Base-by-base conservation (phyloP, 2,113 vertebrate genomes). In the Perognathus longimembris region DNA sequence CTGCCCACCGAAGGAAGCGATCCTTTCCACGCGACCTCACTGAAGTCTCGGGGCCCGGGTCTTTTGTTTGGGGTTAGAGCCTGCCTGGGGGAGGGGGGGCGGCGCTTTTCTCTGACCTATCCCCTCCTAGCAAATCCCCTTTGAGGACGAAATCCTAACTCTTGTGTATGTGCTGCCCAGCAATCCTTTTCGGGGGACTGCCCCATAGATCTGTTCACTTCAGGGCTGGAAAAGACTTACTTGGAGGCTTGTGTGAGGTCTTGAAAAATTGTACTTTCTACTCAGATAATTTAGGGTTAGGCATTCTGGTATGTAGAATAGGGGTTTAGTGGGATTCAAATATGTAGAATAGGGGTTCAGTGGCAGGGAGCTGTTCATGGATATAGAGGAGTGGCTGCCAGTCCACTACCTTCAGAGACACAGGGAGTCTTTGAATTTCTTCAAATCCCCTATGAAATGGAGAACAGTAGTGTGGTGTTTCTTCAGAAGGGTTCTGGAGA, bases 401-500 rank as follows among this genome's bases (percentile, higher is more conserved):
- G 34, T 54, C 59, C 30, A 79, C 77, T 63, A 57, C 61, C 79
- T 80, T 61, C 86, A 75, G 42, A 85, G 74, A 92, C 95, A 95
- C 82, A 93, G 89, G 70, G 63, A 84, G 84, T 57, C 96, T 95
- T 95, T 97, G 92, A 94, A 36, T 80, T 92, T 93, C 74, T 93
- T 76, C 71, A 92, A 66, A 69, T 94, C 34, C 85, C 88, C 85
- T 88, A 76, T 90, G 94, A 88, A 88, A 79, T 87, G 71, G 70
- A 89, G 73, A 88, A 96, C 94, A 95, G 96, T 90, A 81, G 83
- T 85, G 78, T 82, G 77, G 76, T 97, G 94, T 96, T 93, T 87
- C 89, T 93, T 96, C 80, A 67, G 80, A 77, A 38, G 45, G 36
- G 26, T 45, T 93, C 64, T 94, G 87, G 80, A 92, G 93, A 85